Base-by-base conservation (phyloP, 2,797 vertebrate species). In the Choloepus didactylus region DNA sequence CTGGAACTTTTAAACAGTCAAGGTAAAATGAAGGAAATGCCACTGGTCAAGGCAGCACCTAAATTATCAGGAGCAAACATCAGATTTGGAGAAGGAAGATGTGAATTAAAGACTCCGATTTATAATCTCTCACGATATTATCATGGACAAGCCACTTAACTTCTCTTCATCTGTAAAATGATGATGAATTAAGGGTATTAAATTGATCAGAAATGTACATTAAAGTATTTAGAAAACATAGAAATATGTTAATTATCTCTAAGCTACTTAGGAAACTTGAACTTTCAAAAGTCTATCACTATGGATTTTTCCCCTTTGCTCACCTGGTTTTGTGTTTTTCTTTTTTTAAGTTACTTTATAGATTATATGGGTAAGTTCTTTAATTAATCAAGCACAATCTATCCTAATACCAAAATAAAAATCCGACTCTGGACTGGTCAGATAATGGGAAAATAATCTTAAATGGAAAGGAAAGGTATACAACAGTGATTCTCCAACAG, bases 401-500 rank as follows among this genome's bases (percentile, higher is more conserved):
- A 84, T 9, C 27, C 54, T 18, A 14, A 84, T 60, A 84, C 11
- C 64, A 49, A 97, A 93, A 94, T 25, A 84, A 96, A 91, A 72
- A 72, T 83, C 69, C 89, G 41, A 83, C 51, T 87, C 31, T 60
- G 21, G 27, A 51, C 70, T 38, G 56, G 44, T 87, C 49, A 88
- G 81, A 27, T 72, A 88, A 96, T 35, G 15, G 51, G 62, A 93
- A 87, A 87, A 56, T 73, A 77, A 91, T 84, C 38, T 31, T 89
- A 83, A 91, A 91, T 62, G 31, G 60, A 72, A 95, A 38, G 60
- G 51, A 27, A 31, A 44, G 10, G 51, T 94, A 84, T 66, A 91
- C 94, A 94, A 96, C 25, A 94, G n/a, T 75, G 87, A 94, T 64
- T 94, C 38, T 81, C 54, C 23, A 87, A 41, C n/a, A 88, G 44